Conservation (phyloP, 1,140 invertebrate species). For the Cherax destructor region DNA sequence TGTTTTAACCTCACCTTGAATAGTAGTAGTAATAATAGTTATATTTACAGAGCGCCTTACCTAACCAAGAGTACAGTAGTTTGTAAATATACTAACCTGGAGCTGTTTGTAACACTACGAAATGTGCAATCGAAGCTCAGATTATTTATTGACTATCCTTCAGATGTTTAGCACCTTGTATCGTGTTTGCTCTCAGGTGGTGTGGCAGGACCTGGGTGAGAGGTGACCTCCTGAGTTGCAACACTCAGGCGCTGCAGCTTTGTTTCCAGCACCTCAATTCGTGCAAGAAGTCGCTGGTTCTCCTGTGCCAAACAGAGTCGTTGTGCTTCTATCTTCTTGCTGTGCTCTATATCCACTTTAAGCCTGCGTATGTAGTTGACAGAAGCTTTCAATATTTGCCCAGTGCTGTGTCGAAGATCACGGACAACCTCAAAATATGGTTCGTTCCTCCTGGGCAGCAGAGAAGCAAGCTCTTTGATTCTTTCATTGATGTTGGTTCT, state of each 20-base stretch:
- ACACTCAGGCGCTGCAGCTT: neutral
- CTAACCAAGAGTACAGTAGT: too few species aligned
- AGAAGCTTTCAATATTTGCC: constrained; percentile 13
- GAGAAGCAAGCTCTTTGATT: neutral
- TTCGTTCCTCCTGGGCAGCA: constrained; percentile 20
- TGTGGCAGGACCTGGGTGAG: neutral
- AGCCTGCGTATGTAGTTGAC: constrained; percentile 25
- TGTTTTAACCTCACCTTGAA: too few species aligned
- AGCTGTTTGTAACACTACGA: too few species aligned
- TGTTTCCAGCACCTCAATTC: neutral
- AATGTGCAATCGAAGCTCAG: too few species aligned
- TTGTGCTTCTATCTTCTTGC: neutral
- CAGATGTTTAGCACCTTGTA: too few species aligned
- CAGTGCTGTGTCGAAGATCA: neutral
- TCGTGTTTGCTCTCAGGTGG: too few species aligned
- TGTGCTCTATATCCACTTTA: neutral
- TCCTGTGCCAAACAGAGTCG: neutral
- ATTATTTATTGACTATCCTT: too few species aligned
- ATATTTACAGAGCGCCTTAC: too few species aligned
- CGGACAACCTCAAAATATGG: constrained; percentile 1
- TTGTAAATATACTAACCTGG: too few species aligned
- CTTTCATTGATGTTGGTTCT: constrained; percentile 13
- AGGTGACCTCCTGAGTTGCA: neutral
- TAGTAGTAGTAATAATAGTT: too few species aligned
- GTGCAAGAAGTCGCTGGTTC: constrained; percentile 3